A percentile compares a stretch with the other conserved stretches of the same genome.
These are phyloP conservation scores for Lasioglossum zephyrum DNA, from an alignment of 2,888 invertebrate species.

Conservation along the genomic window DNA sequence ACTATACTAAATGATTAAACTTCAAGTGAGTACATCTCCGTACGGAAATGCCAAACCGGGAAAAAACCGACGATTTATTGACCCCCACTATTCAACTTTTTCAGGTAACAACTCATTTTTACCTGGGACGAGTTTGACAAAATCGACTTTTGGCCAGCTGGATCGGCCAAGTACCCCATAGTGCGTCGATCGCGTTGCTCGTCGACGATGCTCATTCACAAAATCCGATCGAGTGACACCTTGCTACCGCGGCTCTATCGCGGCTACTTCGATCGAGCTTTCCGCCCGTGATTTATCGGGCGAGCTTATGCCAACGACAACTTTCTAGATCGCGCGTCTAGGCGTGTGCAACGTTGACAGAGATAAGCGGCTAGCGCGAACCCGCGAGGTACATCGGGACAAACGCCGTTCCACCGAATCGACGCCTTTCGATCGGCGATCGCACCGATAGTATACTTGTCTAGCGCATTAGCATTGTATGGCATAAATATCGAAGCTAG, in stretches of 20 bases:
- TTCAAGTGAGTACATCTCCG: no score
- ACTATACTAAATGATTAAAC: no score
- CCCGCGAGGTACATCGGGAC: slow-evolving; percentile 8
- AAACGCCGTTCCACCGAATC: slow-evolving; percentile 39
- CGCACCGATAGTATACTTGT: slow-evolving; percentile 27
- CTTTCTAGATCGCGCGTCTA: slow-evolving; percentile 15
- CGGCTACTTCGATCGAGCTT: slow-evolving; percentile 14
- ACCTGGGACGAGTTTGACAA: no score
- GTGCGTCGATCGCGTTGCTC: not conserved
- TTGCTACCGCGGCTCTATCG: slow-evolving; percentile 28
- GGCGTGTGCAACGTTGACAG: slow-evolving; percentile 16
- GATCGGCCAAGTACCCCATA: no score
- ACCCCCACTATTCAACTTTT: no score
- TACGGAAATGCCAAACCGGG: no score
- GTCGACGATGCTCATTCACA: slow-evolving; percentile 15
- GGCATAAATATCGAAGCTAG: slow-evolving; percentile 38
- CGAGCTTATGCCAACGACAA: not conserved
- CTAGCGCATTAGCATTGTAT: slow-evolving; percentile 46
- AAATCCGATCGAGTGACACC: slow-evolving; percentile 43
- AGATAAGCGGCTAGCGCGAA: slow-evolving; percentile 11
- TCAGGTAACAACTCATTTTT: no score
- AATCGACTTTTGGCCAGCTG: no score
- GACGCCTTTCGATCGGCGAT: slow-evolving; percentile 33
- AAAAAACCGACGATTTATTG: no score
- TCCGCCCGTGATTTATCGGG: slow-evolving; percentile 29